Conservation (phyloP, 2,888 invertebrate species). For the Macrosiphum euphorbiae region DNA sequence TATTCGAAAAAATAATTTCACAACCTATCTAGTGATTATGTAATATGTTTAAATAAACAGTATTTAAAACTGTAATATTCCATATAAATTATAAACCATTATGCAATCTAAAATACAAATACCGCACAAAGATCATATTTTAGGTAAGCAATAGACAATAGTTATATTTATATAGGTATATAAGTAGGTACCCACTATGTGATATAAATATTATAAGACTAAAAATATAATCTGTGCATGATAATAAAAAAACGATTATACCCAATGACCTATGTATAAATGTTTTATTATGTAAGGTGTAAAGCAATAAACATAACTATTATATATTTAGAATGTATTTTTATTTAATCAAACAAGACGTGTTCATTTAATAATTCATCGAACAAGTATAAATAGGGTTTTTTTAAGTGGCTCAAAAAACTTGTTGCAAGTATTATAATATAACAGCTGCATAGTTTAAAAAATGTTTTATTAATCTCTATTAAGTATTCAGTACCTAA, state of each 20-base stretch:
- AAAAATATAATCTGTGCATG: not conserved
- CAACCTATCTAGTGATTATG: not conserved
- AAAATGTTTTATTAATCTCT: not conserved
- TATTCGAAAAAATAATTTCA: not conserved
- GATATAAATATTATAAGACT: no score
- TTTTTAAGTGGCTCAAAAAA: not conserved
- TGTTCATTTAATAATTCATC: not conserved
- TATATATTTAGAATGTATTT: not conserved
- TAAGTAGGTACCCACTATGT: no score
- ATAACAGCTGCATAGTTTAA: not conserved
- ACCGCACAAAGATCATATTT: not conserved
- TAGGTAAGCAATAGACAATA: not conserved
- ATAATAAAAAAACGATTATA: not conserved
- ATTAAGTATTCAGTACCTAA: not conserved
- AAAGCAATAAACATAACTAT: not conserved
- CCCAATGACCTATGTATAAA: not conserved
- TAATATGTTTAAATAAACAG: not conserved
- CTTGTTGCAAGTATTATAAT: not conserved
- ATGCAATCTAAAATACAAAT: not conserved
- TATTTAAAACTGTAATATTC: not conserved
- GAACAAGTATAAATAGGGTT: not conserved
- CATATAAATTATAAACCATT: no score
- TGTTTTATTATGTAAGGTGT: not conserved
- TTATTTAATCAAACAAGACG: not conserved
- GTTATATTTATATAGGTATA: not conserved